phyloP scores from a whole-genome alignment of 2,797 vertebrate species.

The Xenops minutus region DNA sequence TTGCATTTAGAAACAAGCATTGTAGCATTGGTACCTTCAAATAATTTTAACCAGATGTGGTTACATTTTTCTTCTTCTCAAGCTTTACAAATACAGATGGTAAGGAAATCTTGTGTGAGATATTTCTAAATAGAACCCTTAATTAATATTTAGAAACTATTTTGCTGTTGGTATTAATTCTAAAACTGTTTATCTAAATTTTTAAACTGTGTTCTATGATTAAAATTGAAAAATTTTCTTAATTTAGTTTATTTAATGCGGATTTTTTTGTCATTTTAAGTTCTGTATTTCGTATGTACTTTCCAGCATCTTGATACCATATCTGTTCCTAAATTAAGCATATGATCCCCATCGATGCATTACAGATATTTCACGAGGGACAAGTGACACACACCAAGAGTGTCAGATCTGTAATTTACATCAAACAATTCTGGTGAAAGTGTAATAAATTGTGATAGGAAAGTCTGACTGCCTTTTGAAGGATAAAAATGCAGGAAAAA shows the following conservation, averaged over 20 bases:
- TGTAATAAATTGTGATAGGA: neutral
- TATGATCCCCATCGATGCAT: neutral
- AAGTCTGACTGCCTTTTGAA: neutral
- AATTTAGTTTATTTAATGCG: neutral
- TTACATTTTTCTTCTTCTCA: conserved; percentile 31
- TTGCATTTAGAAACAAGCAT: conserved; percentile 68
- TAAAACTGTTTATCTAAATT: neutral
- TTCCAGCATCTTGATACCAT: neutral
- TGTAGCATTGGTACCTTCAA: conserved; percentile 34
- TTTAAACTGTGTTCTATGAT: neutral
- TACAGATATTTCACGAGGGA: neutral
- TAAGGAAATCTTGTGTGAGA: conserved; percentile 23
- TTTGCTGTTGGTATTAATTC: neutral
- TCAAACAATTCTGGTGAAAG: neutral
- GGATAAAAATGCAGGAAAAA: neutral
- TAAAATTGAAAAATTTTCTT: neutral
- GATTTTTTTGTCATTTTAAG: neutral
- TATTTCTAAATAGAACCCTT: conserved; percentile 19
- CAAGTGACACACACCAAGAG: neutral
- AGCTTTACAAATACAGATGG: conserved; percentile 13
- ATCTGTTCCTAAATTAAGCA: neutral
- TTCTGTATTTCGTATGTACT: neutral
- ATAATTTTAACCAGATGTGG: conserved; percentile 46
- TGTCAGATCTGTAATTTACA: neutral
- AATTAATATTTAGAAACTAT: conserved; percentile 46